Conservation (phyloP, 2,888 invertebrate species). For the Uropetala carovei region DNA sequence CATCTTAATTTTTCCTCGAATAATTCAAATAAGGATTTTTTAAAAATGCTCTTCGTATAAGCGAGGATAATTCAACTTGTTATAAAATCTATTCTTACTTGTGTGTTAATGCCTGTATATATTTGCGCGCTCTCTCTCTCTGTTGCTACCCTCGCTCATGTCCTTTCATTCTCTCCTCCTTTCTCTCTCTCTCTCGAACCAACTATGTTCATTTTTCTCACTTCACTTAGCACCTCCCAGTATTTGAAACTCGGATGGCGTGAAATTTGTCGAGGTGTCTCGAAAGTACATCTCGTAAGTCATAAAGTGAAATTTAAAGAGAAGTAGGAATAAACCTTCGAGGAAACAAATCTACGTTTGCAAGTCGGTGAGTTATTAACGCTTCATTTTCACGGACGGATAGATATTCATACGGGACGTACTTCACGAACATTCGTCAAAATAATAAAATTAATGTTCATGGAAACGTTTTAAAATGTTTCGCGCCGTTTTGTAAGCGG, state of each 20-base stretch:
- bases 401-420: background rate
- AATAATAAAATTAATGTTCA: slow-evolving; percentile 15
- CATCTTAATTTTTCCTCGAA: no score
- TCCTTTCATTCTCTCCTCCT: background rate
- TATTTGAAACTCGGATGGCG: background rate
- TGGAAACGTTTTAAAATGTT: background rate
- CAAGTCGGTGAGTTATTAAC: background rate
- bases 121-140: no score
- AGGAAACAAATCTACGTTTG: background rate
- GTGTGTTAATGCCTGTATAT: no score
- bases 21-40: no score
- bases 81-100: no score
- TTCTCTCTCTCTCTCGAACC: background rate
- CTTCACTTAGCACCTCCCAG: background rate
- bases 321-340: background rate
- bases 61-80: no score
- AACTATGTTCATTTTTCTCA: background rate
- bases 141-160: no score
- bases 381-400: background rate
- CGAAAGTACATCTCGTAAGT: slow-evolving; percentile 4
- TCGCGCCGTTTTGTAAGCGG: background rate
- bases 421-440: background rate
- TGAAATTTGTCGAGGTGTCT: slow-evolving; percentile 21
- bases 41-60: no score
- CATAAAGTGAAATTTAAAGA: background rate